A percentile compares a stretch with the other conserved stretches of the same genome.
Evolutionary conservation across 2,797 vertebrate species (phyloP).

Genomic region (Sebastes vulpes): DNA sequence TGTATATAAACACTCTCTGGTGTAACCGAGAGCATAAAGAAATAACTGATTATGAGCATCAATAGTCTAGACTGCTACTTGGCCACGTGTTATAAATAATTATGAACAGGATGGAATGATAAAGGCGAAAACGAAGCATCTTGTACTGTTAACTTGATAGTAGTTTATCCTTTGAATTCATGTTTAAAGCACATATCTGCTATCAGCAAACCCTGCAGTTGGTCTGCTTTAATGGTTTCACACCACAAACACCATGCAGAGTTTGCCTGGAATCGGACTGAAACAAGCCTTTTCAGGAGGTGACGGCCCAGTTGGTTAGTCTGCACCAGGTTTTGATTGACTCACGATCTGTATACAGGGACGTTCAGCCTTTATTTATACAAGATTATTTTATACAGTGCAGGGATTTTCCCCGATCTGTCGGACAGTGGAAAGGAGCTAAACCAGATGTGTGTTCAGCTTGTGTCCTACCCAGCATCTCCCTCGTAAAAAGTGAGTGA

Average conservation of each 20-base stretch:
- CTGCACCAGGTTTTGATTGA: background rate
- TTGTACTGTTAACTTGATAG: background rate
- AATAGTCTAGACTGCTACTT: background rate
- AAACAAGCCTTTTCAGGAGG: background rate
- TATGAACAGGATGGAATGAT: background rate
- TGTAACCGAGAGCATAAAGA: background rate
- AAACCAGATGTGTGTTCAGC: conserved; percentile 1
- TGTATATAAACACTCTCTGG: background rate
- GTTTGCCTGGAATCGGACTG: background rate
- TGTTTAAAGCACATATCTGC: background rate
- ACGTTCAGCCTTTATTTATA: background rate
- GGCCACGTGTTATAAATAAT: background rate
- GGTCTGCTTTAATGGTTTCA: background rate
- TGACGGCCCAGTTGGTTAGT: background rate
- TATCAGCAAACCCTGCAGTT: background rate
- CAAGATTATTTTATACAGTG: background rate
- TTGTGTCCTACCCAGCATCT: background rate
- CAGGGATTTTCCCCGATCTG: background rate
- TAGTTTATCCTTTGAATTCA: background rate
- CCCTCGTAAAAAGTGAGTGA: background rate
- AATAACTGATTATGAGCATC: background rate
- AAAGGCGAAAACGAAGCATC: background rate
- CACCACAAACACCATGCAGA: background rate
- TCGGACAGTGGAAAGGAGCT: background rate
- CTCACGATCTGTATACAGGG: background rate